Evolutionary conservation across 1,140 invertebrate species (phyloP), one percentile per base, ranked within the genome.

Genomic region (Heterodera carotae): DNA sequence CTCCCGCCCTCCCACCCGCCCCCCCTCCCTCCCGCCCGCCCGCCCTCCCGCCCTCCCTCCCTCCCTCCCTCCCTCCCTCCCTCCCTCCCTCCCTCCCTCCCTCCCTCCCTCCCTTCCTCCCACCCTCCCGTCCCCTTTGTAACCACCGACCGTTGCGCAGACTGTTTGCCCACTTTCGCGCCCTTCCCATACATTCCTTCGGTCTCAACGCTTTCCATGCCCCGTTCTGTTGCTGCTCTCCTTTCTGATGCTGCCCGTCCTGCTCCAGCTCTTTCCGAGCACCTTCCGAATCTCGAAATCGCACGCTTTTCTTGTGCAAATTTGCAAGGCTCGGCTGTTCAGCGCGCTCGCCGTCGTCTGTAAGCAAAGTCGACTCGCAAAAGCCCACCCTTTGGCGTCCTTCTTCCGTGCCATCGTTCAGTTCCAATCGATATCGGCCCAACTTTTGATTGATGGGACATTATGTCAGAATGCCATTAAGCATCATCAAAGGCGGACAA

Each of bases 371-470:
- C 18, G 15, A 36, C 56, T 31, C 76, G 18, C 18, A 56, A 56
- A 56, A 56, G 75, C 29, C 71, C 48, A 43, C 48, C 53, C 33
- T 64, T 74, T 74, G 39, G 27, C 31, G 10, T 22, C 39, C n/a
- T 59, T 81, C 68, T 29, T 83, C 84, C 56, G 48, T 56, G 5
- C 82, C 81, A 39, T 69, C 77, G 31, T 43, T 70, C 34, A 43
- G 18, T 33, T 84, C 82, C 12, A 86, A 75, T 25, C 80, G 84
- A 33, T 86, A 84, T 27, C 83, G 77, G 12, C 83, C 83, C 27
- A 84, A 76, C 78, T 84, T 76, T 70, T 72, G 39, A 8, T 43
- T 43, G 39, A 12, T 43, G 39, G 39, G 39, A 43, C 39, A 43
- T 43, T 43, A 31, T 53, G 34, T 3, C 12, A 62, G 25, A 62